A percentile compares a stretch with the other conserved stretches of the same genome.
These are phyloP conservation scores for Lobophora halterata DNA, from an alignment of 2,888 invertebrate species.

Conservation along the genomic window DNA sequence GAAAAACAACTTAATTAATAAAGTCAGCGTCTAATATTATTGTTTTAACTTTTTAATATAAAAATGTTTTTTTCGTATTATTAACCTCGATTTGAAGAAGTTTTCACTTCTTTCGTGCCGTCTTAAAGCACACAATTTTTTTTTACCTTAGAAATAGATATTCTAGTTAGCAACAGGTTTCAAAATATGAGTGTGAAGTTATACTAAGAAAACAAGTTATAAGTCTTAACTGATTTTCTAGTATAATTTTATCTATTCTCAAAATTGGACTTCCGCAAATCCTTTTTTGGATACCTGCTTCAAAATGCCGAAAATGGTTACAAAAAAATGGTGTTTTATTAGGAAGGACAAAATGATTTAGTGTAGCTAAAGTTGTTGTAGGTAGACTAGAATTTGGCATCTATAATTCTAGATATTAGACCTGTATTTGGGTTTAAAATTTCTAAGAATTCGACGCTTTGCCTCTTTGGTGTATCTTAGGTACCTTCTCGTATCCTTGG, in stretches of 20 bases:
- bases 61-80: no score
- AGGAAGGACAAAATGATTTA: background rate
- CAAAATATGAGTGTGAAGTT: background rate
- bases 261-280: conserved; percentile 9
- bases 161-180: conserved; percentile 1
- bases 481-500: conserved; percentile 18
- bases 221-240: background rate
- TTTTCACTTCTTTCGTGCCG: no score
- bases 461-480: conserved; percentile 1
- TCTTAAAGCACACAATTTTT: no score
- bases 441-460: conserved; percentile 12
- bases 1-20: no score
- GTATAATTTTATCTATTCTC: conserved; percentile 6
- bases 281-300: conserved; percentile 16
- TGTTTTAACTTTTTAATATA: no score
- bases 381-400: background rate
- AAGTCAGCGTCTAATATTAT: no score
- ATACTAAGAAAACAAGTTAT: background rate
- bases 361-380: no score
- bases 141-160: no score
- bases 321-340: background rate
- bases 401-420: conserved; percentile 2
- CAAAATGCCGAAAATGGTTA: conserved; percentile 1
- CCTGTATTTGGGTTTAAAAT: no score
- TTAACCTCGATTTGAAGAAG: no score